phyloP scores from a whole-genome alignment of 2,888 invertebrate species.

The Gari tellinella region DNA sequence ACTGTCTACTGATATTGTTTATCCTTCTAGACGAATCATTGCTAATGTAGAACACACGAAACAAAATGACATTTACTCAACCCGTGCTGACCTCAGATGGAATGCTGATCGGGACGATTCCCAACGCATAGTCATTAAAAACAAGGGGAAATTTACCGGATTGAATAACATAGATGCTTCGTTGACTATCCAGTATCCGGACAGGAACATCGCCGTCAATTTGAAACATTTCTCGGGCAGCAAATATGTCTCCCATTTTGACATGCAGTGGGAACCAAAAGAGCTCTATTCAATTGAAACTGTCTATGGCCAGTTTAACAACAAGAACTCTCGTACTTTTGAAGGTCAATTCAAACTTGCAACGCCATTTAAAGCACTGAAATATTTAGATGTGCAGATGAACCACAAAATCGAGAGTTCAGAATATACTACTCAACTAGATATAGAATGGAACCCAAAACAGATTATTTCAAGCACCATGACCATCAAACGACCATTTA shows the following conservation, averaged over 20 bases:
- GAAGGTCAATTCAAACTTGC: conserved; percentile 48
- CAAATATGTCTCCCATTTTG: conserved; percentile 57
- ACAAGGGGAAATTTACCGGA: conserved; percentile 43
- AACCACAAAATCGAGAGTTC: conserved; percentile 47
- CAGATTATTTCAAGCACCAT: conserved; percentile 62
- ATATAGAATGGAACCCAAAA: conserved; percentile 61
- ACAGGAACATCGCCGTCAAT: conserved; percentile 47
- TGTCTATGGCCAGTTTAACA: conserved; percentile 33
- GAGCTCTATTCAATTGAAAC: conserved; percentile 58
- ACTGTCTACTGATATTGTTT: conserved; percentile 53
- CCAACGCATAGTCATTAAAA: conserved; percentile 45
- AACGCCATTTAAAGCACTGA: conserved; percentile 49
- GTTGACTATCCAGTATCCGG: conserved; percentile 54
- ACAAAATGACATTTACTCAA: conserved; percentile 37
- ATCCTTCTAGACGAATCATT: conserved; percentile 62
- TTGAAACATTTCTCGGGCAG: conserved; percentile 53
- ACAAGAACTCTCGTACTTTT: conserved; percentile 29
- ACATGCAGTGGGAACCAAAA: conserved; percentile 54
- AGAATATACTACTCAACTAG: conserved; percentile 53
- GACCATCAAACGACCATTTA: conserved; percentile 64
- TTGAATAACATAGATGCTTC: conserved; percentile 49
- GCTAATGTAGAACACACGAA: conserved; percentile 58
- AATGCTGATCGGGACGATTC: conserved; percentile 68
- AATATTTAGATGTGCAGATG: conserved; percentile 40
- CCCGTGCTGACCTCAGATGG: conserved; percentile 65